Conservation (phyloP, 1,140 invertebrate genomes). For the Euura saliciscinereae region DNA sequence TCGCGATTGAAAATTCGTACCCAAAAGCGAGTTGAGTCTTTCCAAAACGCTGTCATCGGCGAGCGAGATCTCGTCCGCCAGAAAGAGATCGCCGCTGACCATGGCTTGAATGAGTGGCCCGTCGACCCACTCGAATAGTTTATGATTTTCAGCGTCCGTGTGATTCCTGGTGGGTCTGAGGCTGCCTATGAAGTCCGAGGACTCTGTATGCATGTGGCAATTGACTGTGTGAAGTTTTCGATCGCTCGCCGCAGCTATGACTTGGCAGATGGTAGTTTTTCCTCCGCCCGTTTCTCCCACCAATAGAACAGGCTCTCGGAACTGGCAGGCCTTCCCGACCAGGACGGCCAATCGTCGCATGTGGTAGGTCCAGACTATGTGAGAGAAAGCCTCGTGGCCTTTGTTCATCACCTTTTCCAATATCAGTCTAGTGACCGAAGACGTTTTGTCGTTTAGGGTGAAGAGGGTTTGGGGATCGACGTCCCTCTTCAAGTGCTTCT, state of each 20-base stretch:
- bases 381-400: slow-evolving; percentile 66
- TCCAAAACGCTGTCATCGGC: slow-evolving; percentile 99
- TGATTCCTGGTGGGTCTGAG: slow-evolving; percentile 86
- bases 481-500: slow-evolving; percentile 84
- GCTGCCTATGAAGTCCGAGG: slow-evolving; percentile 96
- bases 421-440: slow-evolving; percentile 76
- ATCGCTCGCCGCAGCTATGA: slow-evolving; percentile 73
- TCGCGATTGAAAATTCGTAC: slow-evolving; percentile 31
- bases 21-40: slow-evolving; percentile 92
- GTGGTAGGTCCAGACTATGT: slow-evolving; percentile 93
- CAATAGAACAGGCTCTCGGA: slow-evolving; percentile 92
- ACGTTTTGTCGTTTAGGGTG: slow-evolving; percentile 73
- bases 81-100: slow-evolving; percentile 84
- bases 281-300: slow-evolving; percentile 99
- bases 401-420: slow-evolving; percentile 70
- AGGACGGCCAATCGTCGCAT: slow-evolving; percentile 93
- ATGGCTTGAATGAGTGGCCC: slow-evolving; percentile 94
- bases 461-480: slow-evolving; percentile 81
- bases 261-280: slow-evolving; percentile 96
- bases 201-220: slow-evolving; percentile 99
- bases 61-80: slow-evolving; percentile 98
- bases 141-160: slow-evolving; percentile 57
- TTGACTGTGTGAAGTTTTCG: slow-evolving; percentile 83
- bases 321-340: slow-evolving; percentile 86
- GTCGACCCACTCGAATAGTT: slow-evolving; percentile 97